Evolutionary conservation across 2,797 vertebrate species (phyloP), one percentile per base, ranked within the genome.

Genomic region (Pangasius larnaudii): DNA sequence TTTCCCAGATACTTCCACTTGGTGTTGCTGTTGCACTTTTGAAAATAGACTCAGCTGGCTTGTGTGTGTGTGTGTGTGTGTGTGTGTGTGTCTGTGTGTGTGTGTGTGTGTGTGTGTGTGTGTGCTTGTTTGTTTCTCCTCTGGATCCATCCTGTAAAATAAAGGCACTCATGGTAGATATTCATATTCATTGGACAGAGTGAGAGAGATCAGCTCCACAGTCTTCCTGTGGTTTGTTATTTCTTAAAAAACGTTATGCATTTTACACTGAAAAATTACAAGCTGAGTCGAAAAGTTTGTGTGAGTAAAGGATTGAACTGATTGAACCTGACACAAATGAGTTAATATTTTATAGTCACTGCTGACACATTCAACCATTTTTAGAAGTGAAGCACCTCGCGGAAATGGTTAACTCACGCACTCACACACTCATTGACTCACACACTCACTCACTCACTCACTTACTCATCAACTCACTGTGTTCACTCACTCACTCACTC

Each of bases 1-100:
- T 30, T 51, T 69, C 8, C 19, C 46, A 33, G 7, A 8, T 69
- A 51, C 9, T 4, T 69, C 83, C 83, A 85, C 83, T 53, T 72
- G 83, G 83, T 36, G 83, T 10, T 56, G 49, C 83, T 85, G 83
- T 85, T 85, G 83, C 30, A 36, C 83, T 85, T 85, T 84, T 53
- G 3, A 69, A 69, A 84, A 51, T 16, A 27, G 82, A 71, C 5
- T 8, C 63, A 13, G 61, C 27, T 63, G 24, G 8, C 2, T 9
- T 5, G 58, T 82, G 36, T 81, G 1, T 59, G 56, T 39, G 56
- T 42, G 22, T 81, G 22, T 42, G 58, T 46, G 4, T 61, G 53
- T 78, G n/a, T 53, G 75, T 33, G 53, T 59, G 56, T 77, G 27
- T 30, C 46, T 51, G n/a, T 61, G 33, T 5, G 58, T 82, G 36